Base-by-base conservation (phyloP, 1,140 invertebrate species). In the Brachystomella parvula region DNA sequence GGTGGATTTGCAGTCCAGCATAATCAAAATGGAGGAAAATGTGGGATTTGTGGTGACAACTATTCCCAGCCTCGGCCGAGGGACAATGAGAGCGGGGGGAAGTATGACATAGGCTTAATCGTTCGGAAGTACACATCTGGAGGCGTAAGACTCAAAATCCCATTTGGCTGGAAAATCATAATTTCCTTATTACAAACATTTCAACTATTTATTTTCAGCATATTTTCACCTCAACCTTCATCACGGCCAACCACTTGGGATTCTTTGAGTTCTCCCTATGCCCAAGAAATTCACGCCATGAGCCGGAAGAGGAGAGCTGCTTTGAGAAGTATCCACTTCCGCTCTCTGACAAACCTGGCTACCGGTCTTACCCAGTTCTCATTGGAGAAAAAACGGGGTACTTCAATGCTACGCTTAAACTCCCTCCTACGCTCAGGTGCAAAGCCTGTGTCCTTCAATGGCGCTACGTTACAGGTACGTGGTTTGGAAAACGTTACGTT, bases 361-460 rank as follows among this genome's bases (percentile, higher is more conserved):
- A 75, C 31, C 66, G 64, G 62, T 9, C 19, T 6, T 74, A 76
- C 31, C 75, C 80, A 9, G 24, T 33, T 1, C 71, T 70, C 6
- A 44, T 24, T 3, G 26, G 60, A 9, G 49, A n/a, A 26, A 26
- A 9, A 6, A 26, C 3, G 21, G 33, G 30, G n/a, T 15, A 30
- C 31, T 44, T 12, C 17, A 64, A 69, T 59, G 28, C 65, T 1
- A 19, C 60, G 3, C 78, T 81, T 1, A 15, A 74, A 3, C 74
- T 86, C 6, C 86, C 87, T 0, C 24, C 74, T 3, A 76, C 74
- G 28, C 21, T 88, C 1, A 81, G 75, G 1, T 89, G 87, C 73
- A 53, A 81, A 2, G 82, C 83, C 47, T 88, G 87, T 74, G 83
- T 87, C 0, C 72, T 89, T 1, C 81, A 86, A 63, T 88, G 86